These are phyloP conservation scores for Lamellibrachia luymesi DNA, from an alignment of 1,140 invertebrate species.

Conservation along the genomic window DNA sequence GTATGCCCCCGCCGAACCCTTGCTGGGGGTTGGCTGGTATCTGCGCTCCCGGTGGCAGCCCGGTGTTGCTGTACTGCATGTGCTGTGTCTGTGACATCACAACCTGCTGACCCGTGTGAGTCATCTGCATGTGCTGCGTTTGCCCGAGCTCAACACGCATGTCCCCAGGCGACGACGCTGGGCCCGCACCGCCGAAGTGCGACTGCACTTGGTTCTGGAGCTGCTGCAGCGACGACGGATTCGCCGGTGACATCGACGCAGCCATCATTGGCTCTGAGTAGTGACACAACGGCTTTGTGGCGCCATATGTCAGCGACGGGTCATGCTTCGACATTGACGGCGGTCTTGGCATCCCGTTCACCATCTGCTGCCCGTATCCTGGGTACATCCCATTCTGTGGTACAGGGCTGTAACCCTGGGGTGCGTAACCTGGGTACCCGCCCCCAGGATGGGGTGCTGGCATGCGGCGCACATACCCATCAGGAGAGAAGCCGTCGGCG, in stretches of 20 bases:
- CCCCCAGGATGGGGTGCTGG: conserved; percentile 26
- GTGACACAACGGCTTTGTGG: conserved; percentile 51
- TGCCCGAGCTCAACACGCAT: conserved; percentile 48
- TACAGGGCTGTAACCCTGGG: not conserved
- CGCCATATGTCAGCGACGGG: conserved; percentile 31
- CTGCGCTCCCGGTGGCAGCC: conserved; percentile 68
- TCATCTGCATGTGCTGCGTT: conserved; percentile 51
- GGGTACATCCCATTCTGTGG: not conserved
- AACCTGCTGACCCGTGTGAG: conserved; percentile 51
- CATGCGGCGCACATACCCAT: conserved; percentile 24
- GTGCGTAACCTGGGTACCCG: conserved; percentile 19
- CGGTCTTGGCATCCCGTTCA: not conserved
- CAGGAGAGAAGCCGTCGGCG: conserved; percentile 21
- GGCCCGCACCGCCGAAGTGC: conserved; percentile 38
- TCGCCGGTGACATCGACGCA: conserved; percentile 35
- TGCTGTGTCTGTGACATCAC: conserved; percentile 85
- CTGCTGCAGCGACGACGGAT: conserved; percentile 50
- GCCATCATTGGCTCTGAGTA: conserved; percentile 37
- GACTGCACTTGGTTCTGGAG: conserved; percentile 54
- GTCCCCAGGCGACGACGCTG: conserved; percentile 29
- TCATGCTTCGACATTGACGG: conserved; percentile 22
- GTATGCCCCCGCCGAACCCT: conserved; percentile 56
- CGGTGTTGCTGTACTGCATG: conserved; percentile 65
- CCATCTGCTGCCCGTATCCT: conserved; percentile 2
- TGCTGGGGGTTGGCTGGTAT: conserved; percentile 80